These are phyloP conservation scores for Odontomyia ornata DNA, from an alignment of 2,888 invertebrate species.

Conservation along the genomic window DNA sequence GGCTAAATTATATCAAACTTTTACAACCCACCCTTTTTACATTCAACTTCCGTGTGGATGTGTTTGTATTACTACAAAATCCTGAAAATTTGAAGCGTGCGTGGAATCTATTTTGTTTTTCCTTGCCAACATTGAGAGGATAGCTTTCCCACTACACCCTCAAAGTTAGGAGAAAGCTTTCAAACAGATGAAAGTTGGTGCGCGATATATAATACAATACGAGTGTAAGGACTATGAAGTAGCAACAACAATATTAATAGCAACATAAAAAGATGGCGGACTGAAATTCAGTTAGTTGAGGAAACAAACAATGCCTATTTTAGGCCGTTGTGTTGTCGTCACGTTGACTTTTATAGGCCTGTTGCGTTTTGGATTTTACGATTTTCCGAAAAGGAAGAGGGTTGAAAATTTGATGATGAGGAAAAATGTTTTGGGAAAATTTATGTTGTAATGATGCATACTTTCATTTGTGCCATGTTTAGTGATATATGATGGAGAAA, in stretches of 20 bases:
- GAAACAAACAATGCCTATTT: conserved; percentile 11
- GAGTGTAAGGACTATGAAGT: not conserved
- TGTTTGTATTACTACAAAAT: not conserved
- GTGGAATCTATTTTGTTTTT: too few species aligned
- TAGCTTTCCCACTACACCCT: conserved; percentile 6
- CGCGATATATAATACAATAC: not conserved
- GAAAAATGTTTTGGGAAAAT: too few species aligned
- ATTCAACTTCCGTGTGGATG: not conserved
- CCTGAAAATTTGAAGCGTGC: too few species aligned
- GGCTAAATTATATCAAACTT: not conserved
- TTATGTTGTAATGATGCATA: too few species aligned
- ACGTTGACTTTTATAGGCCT: conserved; percentile 33
- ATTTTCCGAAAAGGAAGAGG: not conserved
- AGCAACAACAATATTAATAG: not conserved
- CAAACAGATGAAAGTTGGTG: not conserved
- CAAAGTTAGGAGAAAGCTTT: conserved; percentile 3
- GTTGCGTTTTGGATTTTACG: conserved; percentile 13
- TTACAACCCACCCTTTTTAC: too few species aligned
- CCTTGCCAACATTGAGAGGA: not conserved
- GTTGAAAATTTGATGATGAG: not conserved
- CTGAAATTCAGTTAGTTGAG: not conserved
- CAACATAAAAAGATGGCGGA: conserved; percentile 42
- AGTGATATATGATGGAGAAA: too few species aligned
- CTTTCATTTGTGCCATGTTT: too few species aligned
- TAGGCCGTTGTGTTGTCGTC: conserved; percentile 3